phyloP scores from a whole-genome alignment of 2,113 vertebrate species.

The Guaruba guarouba region DNA sequence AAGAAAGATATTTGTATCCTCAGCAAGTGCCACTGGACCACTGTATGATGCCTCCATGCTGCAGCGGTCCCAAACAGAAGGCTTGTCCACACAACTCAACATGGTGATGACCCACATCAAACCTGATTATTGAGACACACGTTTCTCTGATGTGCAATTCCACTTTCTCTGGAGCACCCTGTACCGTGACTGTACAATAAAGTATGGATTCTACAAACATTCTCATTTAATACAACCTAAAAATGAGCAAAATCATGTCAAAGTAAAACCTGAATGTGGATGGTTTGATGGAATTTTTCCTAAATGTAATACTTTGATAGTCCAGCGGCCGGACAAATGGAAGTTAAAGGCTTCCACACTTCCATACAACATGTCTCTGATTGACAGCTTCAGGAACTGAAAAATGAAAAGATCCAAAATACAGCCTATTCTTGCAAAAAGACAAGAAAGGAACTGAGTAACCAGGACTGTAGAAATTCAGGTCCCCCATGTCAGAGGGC shows the following conservation, averaged over 20 bases:
- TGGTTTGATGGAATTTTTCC: not conserved
- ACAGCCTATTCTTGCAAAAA: not conserved
- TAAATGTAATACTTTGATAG: not conserved
- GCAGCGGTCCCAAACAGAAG: accelerated
- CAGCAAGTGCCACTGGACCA: not conserved
- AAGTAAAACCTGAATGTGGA: not conserved
- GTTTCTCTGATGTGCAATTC: not conserved
- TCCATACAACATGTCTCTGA: not conserved
- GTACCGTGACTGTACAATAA: not conserved
- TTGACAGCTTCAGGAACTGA: not conserved
- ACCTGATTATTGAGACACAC: not conserved
- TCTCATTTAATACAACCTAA: not conserved
- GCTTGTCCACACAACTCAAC: not conserved
- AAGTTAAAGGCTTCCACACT: not conserved
- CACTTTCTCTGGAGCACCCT: not conserved
- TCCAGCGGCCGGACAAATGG: not conserved
- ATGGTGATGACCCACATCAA: not conserved
- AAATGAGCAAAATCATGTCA: not conserved
- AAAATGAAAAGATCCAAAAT: not conserved
- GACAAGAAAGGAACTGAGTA: not conserved
- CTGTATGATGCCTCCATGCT: accelerated
- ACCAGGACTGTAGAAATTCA: not conserved
- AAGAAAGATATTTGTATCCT: not conserved
- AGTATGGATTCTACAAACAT: not conserved
- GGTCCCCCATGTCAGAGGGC: not conserved